phyloP scores from a whole-genome alignment of 2,797 vertebrate genomes.

The Halcyon badia region DNA sequence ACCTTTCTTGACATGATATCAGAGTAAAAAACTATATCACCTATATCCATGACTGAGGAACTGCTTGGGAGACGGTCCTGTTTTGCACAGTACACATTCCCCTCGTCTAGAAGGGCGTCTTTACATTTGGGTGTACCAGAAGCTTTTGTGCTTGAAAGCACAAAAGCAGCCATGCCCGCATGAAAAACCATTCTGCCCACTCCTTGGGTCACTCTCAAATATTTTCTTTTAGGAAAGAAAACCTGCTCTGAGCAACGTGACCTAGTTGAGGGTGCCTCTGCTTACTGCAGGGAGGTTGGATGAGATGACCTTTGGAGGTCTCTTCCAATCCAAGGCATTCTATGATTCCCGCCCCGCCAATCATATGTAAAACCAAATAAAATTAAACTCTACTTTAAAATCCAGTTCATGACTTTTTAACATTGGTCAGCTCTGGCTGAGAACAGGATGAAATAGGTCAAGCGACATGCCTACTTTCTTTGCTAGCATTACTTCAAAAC shows the following conservation, averaged over 20 bases:
- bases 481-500: neutral
- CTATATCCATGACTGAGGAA: neutral
- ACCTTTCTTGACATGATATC: neutral
- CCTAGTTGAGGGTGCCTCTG: too few relatives aligned
- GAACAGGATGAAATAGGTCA: neutral
- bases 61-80: neutral
- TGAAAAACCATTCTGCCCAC: neutral
- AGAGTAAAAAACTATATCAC: neutral
- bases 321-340: too few relatives aligned
- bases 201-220: neutral
- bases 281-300: too few relatives aligned
- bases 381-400: neutral
- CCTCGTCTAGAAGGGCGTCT: neutral
- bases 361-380: neutral
- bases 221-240: neutral
- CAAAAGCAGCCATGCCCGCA: neutral
- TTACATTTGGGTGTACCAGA: neutral
- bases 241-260: too few relatives aligned
- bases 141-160: neutral
- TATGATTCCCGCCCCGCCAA: too few relatives aligned
- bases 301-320: too few relatives aligned
- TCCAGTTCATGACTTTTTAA: neutral
- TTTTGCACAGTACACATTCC: neutral
- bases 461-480: neutral
- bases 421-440: neutral